These are phyloP conservation scores for Piprites chloris DNA, from an alignment of 2,113 vertebrate species.

Conservation along the genomic window DNA sequence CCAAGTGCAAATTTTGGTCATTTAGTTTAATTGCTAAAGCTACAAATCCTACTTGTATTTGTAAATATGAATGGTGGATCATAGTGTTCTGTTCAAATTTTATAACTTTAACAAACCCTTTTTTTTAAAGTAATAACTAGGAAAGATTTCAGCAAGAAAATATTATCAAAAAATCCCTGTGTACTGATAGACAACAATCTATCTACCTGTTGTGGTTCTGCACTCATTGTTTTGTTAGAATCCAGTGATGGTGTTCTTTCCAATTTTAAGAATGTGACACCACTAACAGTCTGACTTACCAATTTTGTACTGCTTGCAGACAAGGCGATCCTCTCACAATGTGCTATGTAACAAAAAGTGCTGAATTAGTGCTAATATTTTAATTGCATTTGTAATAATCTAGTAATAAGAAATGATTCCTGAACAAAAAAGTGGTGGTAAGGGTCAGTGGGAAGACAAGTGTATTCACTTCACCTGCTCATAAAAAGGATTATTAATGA, in stretches of 20 bases:
- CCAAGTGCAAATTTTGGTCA: background rate
- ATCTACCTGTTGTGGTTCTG: too few species aligned
- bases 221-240: background rate
- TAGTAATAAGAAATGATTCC: background rate
- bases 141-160: background rate
- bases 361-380: background rate
- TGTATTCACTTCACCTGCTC: background rate
- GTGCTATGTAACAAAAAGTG: background rate
- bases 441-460: background rate
- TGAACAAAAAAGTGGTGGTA: background rate
- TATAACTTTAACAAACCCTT: background rate
- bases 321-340: background rate
- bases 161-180: background rate
- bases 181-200: background rate
- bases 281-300: background rate
- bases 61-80: background rate
- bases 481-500: background rate
- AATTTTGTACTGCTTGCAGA: background rate
- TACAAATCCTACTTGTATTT: background rate
- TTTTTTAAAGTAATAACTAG: background rate
- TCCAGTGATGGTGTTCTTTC: background rate
- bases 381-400: background rate
- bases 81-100: background rate
- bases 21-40: background rate
- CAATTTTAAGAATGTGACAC: background rate